Evolutionary conservation across 2,797 vertebrate genomes (phyloP).

Genomic region (Strix occidentalis): DNA sequence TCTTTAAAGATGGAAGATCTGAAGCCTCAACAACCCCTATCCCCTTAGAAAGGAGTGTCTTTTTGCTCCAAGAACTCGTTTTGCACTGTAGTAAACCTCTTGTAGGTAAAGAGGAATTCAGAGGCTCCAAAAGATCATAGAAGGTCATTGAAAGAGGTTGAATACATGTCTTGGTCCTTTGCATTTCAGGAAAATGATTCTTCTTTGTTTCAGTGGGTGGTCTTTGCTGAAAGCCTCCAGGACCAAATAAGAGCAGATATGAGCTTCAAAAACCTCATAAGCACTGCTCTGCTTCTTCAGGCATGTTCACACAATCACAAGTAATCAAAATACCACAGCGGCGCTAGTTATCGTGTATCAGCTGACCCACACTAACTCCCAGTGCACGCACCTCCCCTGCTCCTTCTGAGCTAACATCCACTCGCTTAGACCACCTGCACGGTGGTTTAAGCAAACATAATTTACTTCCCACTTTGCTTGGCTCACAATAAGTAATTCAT

Average conservation of each 20-base stretch:
- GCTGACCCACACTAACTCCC: neutral
- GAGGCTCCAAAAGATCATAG: neutral
- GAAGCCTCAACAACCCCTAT: neutral
- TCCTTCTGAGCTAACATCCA: neutral
- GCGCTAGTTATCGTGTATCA: accelerated
- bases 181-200: neutral
- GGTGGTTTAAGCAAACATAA: neutral
- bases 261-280: neutral
- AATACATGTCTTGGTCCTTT: neutral
- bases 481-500: neutral
- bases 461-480: neutral
- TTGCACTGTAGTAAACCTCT: neutral
- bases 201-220: neutral
- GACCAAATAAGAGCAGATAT: neutral
- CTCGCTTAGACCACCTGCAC: neutral
- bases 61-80: conserved; percentile 4
- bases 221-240: neutral
- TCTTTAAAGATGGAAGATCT: neutral
- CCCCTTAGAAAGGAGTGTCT: neutral
- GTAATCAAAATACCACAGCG: neutral
- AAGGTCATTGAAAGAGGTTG: neutral
- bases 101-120: neutral
- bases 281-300: neutral
- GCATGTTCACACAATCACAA: neutral
- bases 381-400: neutral